Evolutionary conservation across 1,140 invertebrate genomes (phyloP), one percentile per base, ranked within the genome.

Genomic region (Penaeus indicus): DNA sequence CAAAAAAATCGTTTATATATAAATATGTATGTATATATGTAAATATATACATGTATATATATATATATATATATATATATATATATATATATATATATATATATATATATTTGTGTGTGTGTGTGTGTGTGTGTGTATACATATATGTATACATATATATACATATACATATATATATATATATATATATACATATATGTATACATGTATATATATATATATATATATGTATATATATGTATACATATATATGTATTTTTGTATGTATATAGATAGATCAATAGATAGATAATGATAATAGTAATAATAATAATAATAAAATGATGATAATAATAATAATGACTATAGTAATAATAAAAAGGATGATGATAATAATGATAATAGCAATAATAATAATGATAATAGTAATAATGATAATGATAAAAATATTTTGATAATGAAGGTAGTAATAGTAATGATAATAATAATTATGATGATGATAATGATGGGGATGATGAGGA

Each of bases 91-190:
- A 3, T 75, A 32, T 75, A 32, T 75, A 32, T 75, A 13, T 75
- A 4, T 75, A 32, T 75, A 32, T 75, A 32, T 75, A 27, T 72
- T 3, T 38, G 22, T 72, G 22, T 54, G 13, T 54, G 13, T 54
- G 13, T 54, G 13, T 54, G 13, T 54, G 13, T 54, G 13, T 54
- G 13, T 54, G 13, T 54, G 13, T 54, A 54, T 54, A 54, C 8
- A 75, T 75, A 75, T 75, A 75, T 75, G 32, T 32, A 75, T 75
- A 75, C 27, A 75, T 75, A 75, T 75, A 75, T 75, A 75, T 75
- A 75, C 27, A 75, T 75, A 27, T 75, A 27, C 32, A 27, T 75
- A 8, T 75, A 75, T 75, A 27, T 75, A 75, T 75, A 75, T 75
- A 75, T 75, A 75, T 75, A 75, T 75, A 75, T 75, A 75, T 75